Conservation (phyloP, 2,797 vertebrate genomes). For the Todus mexicanus region DNA sequence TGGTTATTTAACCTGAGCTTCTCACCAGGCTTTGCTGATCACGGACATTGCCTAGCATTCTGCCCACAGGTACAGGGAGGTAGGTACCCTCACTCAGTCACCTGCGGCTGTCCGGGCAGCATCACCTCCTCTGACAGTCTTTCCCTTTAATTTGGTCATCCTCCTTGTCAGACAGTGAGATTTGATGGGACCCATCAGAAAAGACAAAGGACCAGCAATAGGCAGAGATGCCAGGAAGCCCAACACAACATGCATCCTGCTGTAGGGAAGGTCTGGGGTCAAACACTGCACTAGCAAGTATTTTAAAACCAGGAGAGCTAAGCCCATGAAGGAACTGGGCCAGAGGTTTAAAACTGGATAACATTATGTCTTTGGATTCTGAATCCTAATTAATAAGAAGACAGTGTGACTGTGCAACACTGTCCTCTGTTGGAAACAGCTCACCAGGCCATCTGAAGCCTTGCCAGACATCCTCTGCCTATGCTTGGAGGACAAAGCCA, state of each 20-base stretch:
- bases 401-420: slow-evolving; percentile 23
- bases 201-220: neutral
- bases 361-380: neutral
- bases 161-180: neutral
- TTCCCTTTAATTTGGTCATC: neutral
- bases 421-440: slow-evolving; percentile 54
- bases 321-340: neutral
- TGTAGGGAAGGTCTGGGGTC: neutral
- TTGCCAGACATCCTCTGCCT: neutral
- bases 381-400: neutral
- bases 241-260: rapidly evolving
- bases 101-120: rapidly evolving
- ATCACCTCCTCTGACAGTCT: neutral
- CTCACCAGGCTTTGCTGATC: neutral
- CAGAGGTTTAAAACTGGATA: neutral
- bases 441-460: neutral
- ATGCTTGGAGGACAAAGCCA: neutral
- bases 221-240: neutral
- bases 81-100: neutral
- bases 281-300: neutral
- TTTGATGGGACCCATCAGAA: neutral
- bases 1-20: neutral
- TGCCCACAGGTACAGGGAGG: neutral
- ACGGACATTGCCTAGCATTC: rapidly evolving
- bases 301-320: neutral